These are phyloP conservation scores for Mixornis gularis DNA, from an alignment of 2,113 vertebrate species.

Conservation along the genomic window DNA sequence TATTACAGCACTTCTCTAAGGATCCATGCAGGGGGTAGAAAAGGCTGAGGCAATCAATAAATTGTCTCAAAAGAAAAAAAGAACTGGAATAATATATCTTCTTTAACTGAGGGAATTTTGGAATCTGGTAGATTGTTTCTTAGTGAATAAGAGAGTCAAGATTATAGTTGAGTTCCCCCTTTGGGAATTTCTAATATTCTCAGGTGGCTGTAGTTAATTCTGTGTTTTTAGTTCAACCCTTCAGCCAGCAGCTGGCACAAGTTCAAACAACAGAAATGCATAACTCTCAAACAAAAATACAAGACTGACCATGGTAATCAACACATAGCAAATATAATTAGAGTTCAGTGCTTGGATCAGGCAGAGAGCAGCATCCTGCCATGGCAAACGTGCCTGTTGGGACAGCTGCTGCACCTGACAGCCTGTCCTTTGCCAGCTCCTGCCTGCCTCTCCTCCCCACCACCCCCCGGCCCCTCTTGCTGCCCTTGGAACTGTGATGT, in stretches of 20 bases:
- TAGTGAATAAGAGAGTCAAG: background rate
- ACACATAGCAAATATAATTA: background rate
- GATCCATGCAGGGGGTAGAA: background rate
- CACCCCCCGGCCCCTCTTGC: background rate
- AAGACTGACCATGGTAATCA: background rate
- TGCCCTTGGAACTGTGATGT: background rate
- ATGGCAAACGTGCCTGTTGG: background rate
- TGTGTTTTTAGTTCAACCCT: background rate
- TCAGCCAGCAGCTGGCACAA: background rate
- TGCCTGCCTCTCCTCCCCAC: background rate
- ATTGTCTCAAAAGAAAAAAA: background rate
- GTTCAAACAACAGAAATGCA: background rate
- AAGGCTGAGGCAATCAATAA: background rate
- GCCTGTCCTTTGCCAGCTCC: background rate
- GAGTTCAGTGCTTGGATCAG: background rate
- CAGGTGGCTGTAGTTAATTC: background rate
- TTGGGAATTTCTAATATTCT: background rate
- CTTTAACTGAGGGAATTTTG: background rate
- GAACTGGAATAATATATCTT: background rate
- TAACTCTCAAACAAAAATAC: background rate
- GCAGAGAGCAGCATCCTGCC: background rate
- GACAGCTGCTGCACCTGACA: background rate
- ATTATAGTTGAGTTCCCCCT: background rate
- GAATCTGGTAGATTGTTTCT: background rate
- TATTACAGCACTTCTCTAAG: background rate